Base-by-base conservation (phyloP, 1,140 invertebrate species). In the Holcopasites calliopsidis region DNA sequence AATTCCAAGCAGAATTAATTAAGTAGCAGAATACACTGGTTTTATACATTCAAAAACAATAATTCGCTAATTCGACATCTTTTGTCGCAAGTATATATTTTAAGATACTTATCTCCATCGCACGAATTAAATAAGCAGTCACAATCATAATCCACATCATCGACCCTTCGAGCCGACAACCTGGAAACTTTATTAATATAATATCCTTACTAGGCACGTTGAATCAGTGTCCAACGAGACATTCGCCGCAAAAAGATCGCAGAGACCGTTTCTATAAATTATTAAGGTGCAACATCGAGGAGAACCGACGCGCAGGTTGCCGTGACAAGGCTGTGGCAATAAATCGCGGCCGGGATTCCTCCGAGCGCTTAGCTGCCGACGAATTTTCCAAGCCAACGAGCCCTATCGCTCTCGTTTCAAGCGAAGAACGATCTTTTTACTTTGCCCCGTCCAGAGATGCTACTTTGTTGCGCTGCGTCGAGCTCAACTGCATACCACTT, bases 231-330 rank as follows among this genome's bases (percentile, higher is more conserved):
- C n/a, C n/a, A n/a, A n/a, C n/a, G n/a, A n/a, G n/a, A n/a, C n/a
- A n/a, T n/a, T n/a, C 58, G 42, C 42, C 58, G n/a, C 38, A 21
- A 61, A 61, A 31, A 60, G 58, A 23, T 44, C 38, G 38, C 33
- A 38, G 40, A 61, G 28, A 61, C 58, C 42, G 58, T 61, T 61
- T 61, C 58, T 61, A 61, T 61, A 44, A 61, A 61, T 61, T 61
- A 61, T 42, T 38, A 16, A 44, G 58, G 58, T 16, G 42, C 40
- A 61, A 61, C 58, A 44, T 21, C 23, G n/a, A 61, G 35, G 23
- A 11, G 58, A 61, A 61, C 58, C 21, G 58, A 61, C 58, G 38
- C 38, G 23, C 58, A 60, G 58, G 58, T 61, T 61, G 26, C 18
- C n/a, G 18, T 6, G 28, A 33, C 58, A 61, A 42, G 58, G 58